These are phyloP conservation scores for Rhegmatorhina hoffmannsi DNA, from an alignment of 2,113 vertebrate species.

Conservation along the genomic window DNA sequence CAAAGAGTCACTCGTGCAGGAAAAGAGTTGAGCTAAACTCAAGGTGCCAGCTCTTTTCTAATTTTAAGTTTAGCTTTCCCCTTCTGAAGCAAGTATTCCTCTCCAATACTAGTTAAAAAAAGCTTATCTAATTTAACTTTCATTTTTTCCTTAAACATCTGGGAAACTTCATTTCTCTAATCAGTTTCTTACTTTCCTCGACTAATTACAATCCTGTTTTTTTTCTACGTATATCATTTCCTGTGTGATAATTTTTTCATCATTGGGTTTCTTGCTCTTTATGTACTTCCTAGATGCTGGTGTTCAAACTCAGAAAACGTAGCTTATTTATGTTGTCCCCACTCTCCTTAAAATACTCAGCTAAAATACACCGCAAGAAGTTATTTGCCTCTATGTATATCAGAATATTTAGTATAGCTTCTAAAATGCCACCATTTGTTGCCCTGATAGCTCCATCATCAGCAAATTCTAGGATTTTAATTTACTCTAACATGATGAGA, in stretches of 20 bases:
- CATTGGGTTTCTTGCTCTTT: conserved; percentile 40
- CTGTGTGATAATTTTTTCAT: conserved; percentile 51
- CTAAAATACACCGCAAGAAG: not conserved
- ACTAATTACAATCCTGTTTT: conserved; percentile 44
- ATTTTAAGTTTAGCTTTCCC: conserved; percentile 43
- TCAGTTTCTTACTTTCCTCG: conserved; percentile 59
- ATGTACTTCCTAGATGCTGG: conserved; percentile 9
- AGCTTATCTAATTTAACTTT: conserved; percentile 59
- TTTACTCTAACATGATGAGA: not conserved
- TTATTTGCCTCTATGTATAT: not conserved
- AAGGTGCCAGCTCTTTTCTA: conserved; percentile 19
- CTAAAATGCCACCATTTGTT: not conserved
- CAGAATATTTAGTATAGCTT: not conserved
- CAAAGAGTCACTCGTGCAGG: conserved; percentile 49
- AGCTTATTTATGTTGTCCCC: not conserved
- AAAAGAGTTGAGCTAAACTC: conserved; percentile 54
- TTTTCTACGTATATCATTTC: conserved; percentile 38
- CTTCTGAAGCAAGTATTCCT: not conserved
- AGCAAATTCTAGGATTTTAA: not conserved
- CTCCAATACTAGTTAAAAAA: conserved; percentile 29
- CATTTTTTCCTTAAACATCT: conserved; percentile 51
- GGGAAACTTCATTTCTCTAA: conserved; percentile 61
- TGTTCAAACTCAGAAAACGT: not conserved
- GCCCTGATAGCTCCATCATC: not conserved
- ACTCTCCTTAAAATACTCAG: not conserved